Percentiles rank a stretch among this genome's conserved stretches.
These are phyloP conservation scores for Taeniopygia guttata DNA, from an alignment of 2,797 vertebrate genomes.

Conservation along the genomic window DNA sequence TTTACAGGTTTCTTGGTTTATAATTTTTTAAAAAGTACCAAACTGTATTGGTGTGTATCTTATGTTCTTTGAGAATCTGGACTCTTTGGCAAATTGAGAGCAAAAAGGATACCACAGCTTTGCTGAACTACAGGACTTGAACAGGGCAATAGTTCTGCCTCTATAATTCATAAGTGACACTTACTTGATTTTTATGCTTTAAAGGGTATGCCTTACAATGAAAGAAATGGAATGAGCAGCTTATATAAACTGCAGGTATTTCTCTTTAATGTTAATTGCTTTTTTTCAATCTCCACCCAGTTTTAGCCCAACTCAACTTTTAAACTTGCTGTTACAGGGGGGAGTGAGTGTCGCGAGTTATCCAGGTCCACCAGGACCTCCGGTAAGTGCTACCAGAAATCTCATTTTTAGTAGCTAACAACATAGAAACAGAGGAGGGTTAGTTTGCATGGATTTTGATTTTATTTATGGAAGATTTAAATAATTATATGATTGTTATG, in stretches of 20 bases:
- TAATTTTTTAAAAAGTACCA: neutral
- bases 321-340: constrained; percentile 76
- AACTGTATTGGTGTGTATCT: neutral
- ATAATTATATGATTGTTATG: neutral
- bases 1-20: neutral
- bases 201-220: constrained; percentile 84
- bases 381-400: constrained; percentile 78
- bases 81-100: neutral
- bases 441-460: neutral
- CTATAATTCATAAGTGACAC: neutral
- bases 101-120: neutral
- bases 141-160: neutral
- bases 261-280: neutral
- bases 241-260: constrained; percentile 98
- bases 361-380: constrained; percentile 88
- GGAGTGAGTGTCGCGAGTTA: constrained; percentile 80
- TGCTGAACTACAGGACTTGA: neutral
- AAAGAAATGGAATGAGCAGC: constrained; percentile 95
- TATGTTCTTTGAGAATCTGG: neutral
- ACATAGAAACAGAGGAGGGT: neutral
- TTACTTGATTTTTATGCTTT: constrained; percentile 52
- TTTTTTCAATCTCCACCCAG: neutral
- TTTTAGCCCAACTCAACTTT: neutral
- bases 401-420: neutral
- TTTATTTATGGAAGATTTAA: neutral